phyloP scores from a whole-genome alignment of 2,888 invertebrate genomes.

The Fragum sueziense region DNA sequence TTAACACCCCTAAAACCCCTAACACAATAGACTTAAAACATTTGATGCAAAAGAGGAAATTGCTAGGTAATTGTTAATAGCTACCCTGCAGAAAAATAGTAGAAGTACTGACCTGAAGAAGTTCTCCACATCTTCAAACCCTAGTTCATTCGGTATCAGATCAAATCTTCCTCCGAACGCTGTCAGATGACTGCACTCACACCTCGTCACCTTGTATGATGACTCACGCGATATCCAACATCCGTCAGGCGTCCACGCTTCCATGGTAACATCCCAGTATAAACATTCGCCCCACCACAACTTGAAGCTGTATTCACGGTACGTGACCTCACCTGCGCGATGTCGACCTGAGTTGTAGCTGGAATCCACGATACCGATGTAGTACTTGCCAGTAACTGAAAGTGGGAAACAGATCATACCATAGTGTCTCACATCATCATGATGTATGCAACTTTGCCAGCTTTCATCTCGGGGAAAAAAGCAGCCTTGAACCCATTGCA shows the following conservation, averaged over 20 bases:
- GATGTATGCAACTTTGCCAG: too few relatives aligned
- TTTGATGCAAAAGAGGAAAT: too few relatives aligned
- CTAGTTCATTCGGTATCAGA: slow-evolving; percentile 72
- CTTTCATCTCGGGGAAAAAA: too few relatives aligned
- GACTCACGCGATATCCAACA: slow-evolving; percentile 71
- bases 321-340: slow-evolving; percentile 71
- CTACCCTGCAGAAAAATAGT: not conserved
- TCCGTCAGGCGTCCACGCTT: slow-evolving; percentile 74
- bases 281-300: slow-evolving; percentile 79
- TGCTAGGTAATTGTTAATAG: too few relatives aligned
- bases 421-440: too few relatives aligned
- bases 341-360: slow-evolving; percentile 75
- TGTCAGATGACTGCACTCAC: slow-evolving; percentile 80
- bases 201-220: slow-evolving; percentile 70
- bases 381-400: slow-evolving; percentile 72
- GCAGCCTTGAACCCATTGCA: too few relatives aligned
- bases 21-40: too few relatives aligned
- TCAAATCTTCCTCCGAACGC: slow-evolving; percentile 77
- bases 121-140: slow-evolving; percentile 70
- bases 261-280: slow-evolving; percentile 72
- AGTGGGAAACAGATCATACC: too few relatives aligned
- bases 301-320: slow-evolving; percentile 75
- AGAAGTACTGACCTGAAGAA: slow-evolving; percentile 75
- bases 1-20: too few relatives aligned
- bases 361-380: slow-evolving; percentile 77